Evolutionary conservation across 2,888 invertebrate species (phyloP).

Genomic region (Sphecodes monilicornis): DNA sequence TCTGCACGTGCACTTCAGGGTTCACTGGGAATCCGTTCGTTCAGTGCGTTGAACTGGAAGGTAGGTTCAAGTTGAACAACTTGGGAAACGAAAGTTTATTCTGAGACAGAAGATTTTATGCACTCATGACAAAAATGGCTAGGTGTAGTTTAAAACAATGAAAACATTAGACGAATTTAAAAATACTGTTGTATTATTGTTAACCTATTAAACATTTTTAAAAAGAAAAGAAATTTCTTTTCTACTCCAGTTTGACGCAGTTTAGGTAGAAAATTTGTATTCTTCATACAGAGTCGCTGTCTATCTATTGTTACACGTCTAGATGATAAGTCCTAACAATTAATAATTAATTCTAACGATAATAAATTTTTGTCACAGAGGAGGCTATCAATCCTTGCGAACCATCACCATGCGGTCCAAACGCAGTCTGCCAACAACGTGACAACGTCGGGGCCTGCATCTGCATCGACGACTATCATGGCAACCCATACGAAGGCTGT

Average conservation of each 20-base stretch:
- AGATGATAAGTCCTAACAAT: background rate
- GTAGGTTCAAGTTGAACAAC: slow-evolving; percentile 77
- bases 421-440: slow-evolving; percentile 91
- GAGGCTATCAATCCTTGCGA: slow-evolving; percentile 90
- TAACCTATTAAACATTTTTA: no score
- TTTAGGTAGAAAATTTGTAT: no score
- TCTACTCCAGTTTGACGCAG: no score
- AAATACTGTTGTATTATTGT: no score
- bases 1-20: slow-evolving; percentile 91
- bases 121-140: no score
- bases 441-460: slow-evolving; percentile 93
- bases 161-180: no score
- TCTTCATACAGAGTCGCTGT: no score
- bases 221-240: no score
- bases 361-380: slow-evolving; percentile 80
- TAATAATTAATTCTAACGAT: slow-evolving; percentile 67
- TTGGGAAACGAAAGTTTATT: no score
- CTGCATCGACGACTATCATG: slow-evolving; percentile 92
- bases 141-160: no score
- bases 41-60: slow-evolving; percentile 89
- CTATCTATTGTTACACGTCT: background rate
- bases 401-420: slow-evolving; percentile 94
- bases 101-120: no score
- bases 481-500: slow-evolving; percentile 94
- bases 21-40: slow-evolving; percentile 94